Evolutionary conservation across 2,113 vertebrate genomes (phyloP).

Genomic region (Crotalus viridis): DNA sequence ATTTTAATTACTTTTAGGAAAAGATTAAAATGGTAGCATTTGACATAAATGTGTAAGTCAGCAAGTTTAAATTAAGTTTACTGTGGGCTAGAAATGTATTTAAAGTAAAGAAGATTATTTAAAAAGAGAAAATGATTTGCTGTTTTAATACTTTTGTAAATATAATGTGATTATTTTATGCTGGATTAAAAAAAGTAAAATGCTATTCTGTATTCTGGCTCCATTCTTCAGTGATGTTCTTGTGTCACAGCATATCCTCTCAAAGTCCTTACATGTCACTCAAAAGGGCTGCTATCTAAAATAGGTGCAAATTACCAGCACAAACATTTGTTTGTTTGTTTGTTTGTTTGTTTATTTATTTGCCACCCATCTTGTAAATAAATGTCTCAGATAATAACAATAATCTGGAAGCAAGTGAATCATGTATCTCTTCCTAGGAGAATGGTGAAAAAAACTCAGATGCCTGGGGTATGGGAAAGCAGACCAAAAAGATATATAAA

Average conservation of each 20-base stretch:
- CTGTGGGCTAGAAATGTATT: not conserved
- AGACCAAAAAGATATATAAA: not conserved
- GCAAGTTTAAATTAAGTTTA: constrained; percentile 24
- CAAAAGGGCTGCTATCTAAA: not conserved
- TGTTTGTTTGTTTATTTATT: not conserved
- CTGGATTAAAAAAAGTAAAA: not conserved
- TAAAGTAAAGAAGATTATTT: not conserved
- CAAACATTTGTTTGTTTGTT: not conserved
- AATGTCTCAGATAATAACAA: not conserved
- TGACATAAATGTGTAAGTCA: constrained; percentile 2
- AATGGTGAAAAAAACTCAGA: not conserved
- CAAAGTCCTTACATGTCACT: not conserved
- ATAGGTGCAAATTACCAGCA: not conserved
- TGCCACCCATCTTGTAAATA: not conserved
- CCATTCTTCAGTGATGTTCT: not conserved
- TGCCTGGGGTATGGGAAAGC: not conserved
- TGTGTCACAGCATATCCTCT: not conserved
- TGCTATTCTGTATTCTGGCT: not conserved
- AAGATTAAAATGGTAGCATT: not conserved
- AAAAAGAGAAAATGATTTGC: not conserved
- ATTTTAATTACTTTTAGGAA: constrained; percentile 3
- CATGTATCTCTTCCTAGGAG: not conserved
- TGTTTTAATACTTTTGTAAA: not conserved
- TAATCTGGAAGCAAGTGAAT: not conserved
- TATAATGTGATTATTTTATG: not conserved